Percentiles rank a stretch among this genome's conserved stretches.
These are phyloP conservation scores for Neoarius graeffei DNA, from an alignment of 2,113 vertebrate species.

Conservation along the genomic window DNA sequence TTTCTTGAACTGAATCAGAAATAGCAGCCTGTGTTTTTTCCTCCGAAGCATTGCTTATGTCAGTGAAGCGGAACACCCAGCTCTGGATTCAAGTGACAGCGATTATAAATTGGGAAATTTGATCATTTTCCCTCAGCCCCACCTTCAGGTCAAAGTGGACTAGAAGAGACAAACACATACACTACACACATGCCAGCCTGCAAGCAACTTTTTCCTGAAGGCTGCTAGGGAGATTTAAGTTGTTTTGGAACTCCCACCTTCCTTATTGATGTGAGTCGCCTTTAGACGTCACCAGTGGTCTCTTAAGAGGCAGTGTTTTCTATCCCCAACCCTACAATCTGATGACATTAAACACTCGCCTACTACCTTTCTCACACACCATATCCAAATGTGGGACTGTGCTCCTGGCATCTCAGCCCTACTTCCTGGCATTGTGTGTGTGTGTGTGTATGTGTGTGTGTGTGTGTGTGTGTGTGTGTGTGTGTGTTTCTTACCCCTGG, in stretches of 20 bases:
- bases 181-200: conserved; percentile 2
- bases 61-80: neutral
- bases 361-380: conserved; percentile 8
- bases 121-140: neutral
- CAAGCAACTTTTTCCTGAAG: conserved; percentile 8
- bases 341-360: neutral
- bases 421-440: conserved; percentile 59
- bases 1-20: conserved; percentile 18
- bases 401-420: conserved; percentile 27
- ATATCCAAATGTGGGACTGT: neutral
- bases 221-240: neutral
- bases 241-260: neutral
- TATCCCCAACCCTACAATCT: neutral
- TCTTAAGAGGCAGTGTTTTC: neutral
- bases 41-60: neutral
- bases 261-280: neutral
- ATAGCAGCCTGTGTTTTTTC: conserved; percentile 20
- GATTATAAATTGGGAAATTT: neutral
- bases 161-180: neutral
- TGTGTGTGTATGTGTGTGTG: conserved; percentile 42
- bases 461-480: conserved; percentile 47
- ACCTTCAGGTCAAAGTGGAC: conserved; percentile 5
- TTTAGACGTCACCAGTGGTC: conserved; percentile 3
- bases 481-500: conserved; percentile 35
- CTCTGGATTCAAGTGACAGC: neutral